These are phyloP conservation scores for Hymenochirus boettgeri DNA, from an alignment of 2,113 vertebrate genomes.

Conservation along the genomic window DNA sequence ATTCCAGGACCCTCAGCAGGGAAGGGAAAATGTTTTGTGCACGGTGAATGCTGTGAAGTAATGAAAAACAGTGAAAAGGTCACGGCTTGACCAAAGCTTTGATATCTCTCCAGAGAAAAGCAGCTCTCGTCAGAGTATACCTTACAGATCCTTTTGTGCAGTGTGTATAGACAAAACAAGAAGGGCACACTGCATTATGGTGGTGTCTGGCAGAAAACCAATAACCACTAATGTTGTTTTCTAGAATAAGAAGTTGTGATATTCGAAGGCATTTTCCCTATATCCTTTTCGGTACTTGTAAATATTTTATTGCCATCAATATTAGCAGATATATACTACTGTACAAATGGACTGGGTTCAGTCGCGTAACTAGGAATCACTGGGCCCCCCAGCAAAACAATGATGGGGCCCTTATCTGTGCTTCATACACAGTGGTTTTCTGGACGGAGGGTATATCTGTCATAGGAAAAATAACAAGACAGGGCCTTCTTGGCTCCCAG, in stretches of 20 bases:
- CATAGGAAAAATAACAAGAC: no score
- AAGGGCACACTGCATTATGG: background rate
- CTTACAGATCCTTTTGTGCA: background rate
- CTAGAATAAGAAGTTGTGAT: background rate
- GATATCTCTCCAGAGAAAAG: background rate
- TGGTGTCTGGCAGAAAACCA: background rate
- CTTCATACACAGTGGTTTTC: no score
- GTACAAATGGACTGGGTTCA: no score
- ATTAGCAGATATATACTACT: no score
- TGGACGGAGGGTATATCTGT: no score
- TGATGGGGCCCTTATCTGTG: no score
- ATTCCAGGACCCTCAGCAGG: background rate
- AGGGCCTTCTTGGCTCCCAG: no score
- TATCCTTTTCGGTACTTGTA: no score
- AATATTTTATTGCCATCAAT: no score
- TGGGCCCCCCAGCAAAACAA: no score
- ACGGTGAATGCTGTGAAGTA: background rate
- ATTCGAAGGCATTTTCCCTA: no score
- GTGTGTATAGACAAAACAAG: background rate
- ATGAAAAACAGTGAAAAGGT: conserved; percentile 1
- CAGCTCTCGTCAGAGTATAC: background rate
- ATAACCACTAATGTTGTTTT: background rate
- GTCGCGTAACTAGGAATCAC: no score
- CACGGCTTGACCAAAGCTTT: background rate
- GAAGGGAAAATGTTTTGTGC: background rate